Evolutionary conservation across 1,140 invertebrate species (phyloP).

Genomic region (Drosophila azteca): DNA sequence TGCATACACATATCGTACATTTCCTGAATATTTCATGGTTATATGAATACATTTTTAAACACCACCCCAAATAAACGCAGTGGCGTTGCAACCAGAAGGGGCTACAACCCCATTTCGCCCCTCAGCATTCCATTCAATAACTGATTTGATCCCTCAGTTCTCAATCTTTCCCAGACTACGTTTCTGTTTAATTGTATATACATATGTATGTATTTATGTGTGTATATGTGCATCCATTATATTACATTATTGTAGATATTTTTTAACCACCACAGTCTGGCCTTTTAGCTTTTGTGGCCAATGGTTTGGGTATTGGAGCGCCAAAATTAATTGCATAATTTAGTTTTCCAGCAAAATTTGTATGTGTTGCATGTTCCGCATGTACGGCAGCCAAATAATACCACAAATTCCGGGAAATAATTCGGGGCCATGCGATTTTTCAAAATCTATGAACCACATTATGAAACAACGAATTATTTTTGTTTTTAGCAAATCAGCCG

Average conservation of each 20-base stretch:
- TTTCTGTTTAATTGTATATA: conserved; percentile 7
- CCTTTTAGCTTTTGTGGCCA: conserved; percentile 27
- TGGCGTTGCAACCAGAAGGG: background rate
- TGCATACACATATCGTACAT: too few relatives aligned
- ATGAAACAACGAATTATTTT: conserved; percentile 21
- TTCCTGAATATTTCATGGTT: conserved; percentile 18
- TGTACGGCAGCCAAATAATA: conserved; percentile 45
- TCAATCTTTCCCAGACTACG: too few relatives aligned
- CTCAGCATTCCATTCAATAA: too few relatives aligned
- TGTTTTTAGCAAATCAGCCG: conserved; percentile 32
- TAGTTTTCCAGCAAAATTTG: conserved; percentile 44
- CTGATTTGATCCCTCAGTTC: background rate
- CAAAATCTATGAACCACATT: conserved; percentile 1
- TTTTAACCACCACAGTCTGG: conserved; percentile 26
- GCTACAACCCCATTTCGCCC: background rate
- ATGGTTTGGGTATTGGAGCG: conserved; percentile 27
- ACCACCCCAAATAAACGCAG: conserved; percentile 15
- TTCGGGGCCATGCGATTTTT: conserved; percentile 9
- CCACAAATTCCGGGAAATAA: conserved; percentile 16
- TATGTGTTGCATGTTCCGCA: conserved; percentile 50
- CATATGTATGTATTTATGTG: conserved; percentile 2
- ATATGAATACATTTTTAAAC: conserved; percentile 15
- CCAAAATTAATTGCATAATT: conserved; percentile 66
- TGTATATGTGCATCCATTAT: too few relatives aligned
- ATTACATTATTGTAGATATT: conserved; percentile 18